Conservation (phyloP, 2,888 invertebrate genomes). For the Tyria jacobaeae region DNA sequence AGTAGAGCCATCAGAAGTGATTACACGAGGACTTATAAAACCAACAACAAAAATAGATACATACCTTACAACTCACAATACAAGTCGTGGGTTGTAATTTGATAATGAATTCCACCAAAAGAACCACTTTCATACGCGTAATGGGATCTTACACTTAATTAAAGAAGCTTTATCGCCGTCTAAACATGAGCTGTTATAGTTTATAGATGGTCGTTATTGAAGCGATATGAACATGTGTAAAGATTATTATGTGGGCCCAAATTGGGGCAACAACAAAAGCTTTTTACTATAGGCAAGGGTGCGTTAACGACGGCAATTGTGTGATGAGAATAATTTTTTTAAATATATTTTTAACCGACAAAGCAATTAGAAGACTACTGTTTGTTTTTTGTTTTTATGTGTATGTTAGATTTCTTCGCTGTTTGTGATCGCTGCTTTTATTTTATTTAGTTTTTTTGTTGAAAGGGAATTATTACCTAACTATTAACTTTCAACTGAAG, state of each 20-base stretch:
- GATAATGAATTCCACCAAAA: slow-evolving; percentile 10
- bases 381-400: too few relatives aligned
- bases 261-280: not conserved
- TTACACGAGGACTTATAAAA: not conserved
- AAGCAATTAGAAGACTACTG: too few relatives aligned
- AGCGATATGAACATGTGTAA: not conserved
- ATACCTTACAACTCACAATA: not conserved
- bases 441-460: too few relatives aligned
- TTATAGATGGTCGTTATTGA: slow-evolving; percentile 1
- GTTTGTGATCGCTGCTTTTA: too few relatives aligned
- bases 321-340: not conserved
- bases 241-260: not conserved
- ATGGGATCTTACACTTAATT: slow-evolving; percentile 17
- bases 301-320: not conserved
- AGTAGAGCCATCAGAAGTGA: not conserved
- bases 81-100: slow-evolving; percentile 13
- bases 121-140: slow-evolving; percentile 7
- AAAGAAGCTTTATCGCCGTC: not conserved
- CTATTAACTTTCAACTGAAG: too few relatives aligned
- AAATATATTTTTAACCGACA: too few relatives aligned
- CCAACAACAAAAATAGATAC: slow-evolving; percentile 3
- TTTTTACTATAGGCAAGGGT: not conserved
- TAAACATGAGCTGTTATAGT: not conserved
- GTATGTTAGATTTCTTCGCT: too few relatives aligned
- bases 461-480: too few relatives aligned